Percentiles rank a stretch among this genome's conserved stretches.
phyloP scores from a whole-genome alignment of 2,888 invertebrate species.

The Eugnorisma glareosa region DNA sequence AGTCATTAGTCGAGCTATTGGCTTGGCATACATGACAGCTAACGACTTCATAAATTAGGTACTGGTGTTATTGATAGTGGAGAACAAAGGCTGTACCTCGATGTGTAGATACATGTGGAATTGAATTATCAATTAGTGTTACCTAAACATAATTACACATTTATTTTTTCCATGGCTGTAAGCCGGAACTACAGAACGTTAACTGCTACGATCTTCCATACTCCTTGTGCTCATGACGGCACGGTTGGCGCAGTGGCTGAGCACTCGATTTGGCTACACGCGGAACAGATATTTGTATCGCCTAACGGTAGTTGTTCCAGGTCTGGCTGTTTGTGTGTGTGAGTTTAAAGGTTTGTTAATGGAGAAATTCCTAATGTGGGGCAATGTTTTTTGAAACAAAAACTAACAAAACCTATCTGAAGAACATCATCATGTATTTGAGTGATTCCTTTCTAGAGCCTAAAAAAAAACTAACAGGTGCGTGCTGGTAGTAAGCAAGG shows the following conservation, averaged over 20 bases:
- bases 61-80: not conserved
- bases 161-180: not conserved
- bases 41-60: slow-evolving; percentile 46
- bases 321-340: not conserved
- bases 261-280: not conserved
- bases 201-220: not conserved
- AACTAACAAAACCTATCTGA: too few species aligned
- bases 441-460: not conserved
- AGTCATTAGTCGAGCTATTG: slow-evolving; percentile 40
- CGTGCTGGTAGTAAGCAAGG: not conserved
- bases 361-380: too few species aligned
- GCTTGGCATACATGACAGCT: slow-evolving; percentile 29
- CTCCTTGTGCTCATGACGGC: not conserved
- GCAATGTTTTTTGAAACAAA: too few species aligned
- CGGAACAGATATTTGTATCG: not conserved
- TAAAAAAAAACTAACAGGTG: not conserved
- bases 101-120: not conserved
- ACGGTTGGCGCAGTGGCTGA: not conserved
- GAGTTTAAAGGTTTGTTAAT: too few species aligned
- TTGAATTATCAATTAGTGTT: not conserved
- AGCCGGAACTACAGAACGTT: not conserved
- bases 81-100: not conserved
- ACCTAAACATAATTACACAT: not conserved
- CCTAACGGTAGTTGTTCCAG: not conserved
- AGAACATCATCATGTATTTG: not conserved